Percentiles rank a stretch among this genome's conserved stretches.
Conservation (phyloP, 2,113 vertebrate species). For the Eulemur rufifrons region DNA sequence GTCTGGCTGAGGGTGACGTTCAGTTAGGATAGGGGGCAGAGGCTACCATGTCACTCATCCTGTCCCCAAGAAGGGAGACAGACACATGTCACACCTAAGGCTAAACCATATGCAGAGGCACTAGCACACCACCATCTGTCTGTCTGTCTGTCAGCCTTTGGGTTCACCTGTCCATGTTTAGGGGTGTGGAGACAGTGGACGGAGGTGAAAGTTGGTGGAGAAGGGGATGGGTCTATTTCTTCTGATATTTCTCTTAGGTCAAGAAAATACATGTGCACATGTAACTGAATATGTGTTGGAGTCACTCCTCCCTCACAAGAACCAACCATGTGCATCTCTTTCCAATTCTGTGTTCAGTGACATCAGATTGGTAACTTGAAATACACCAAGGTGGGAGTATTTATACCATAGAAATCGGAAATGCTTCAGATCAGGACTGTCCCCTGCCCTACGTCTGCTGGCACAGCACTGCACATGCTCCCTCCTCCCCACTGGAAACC, state of each 20-base stretch:
- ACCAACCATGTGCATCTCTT: not conserved
- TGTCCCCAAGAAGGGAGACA: not conserved
- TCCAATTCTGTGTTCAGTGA: not conserved
- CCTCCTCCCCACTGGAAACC: not conserved
- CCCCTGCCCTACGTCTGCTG: not conserved
- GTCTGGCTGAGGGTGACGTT: not conserved
- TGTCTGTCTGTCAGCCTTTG: not conserved
- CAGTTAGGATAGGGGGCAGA: not conserved
- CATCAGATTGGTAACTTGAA: not conserved
- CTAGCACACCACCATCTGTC: not conserved
- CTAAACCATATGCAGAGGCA: not conserved
- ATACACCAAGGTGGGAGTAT: rapidly evolving
- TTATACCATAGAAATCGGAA: not conserved
- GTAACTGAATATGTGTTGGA: no score
- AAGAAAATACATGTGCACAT: not conserved
- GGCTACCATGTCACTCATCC: not conserved
- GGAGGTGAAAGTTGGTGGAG: not conserved
- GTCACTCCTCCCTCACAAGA: not conserved
- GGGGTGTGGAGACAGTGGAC: not conserved
- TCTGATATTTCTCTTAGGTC: not conserved
- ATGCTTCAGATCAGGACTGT: not conserved
- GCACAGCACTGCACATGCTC: rapidly evolving
- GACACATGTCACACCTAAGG: not conserved
- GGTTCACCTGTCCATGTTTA: not conserved
- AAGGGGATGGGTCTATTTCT: not conserved